These are phyloP conservation scores for Dicyrtomina minuta DNA, from an alignment of 2,888 invertebrate genomes.

Conservation along the genomic window DNA sequence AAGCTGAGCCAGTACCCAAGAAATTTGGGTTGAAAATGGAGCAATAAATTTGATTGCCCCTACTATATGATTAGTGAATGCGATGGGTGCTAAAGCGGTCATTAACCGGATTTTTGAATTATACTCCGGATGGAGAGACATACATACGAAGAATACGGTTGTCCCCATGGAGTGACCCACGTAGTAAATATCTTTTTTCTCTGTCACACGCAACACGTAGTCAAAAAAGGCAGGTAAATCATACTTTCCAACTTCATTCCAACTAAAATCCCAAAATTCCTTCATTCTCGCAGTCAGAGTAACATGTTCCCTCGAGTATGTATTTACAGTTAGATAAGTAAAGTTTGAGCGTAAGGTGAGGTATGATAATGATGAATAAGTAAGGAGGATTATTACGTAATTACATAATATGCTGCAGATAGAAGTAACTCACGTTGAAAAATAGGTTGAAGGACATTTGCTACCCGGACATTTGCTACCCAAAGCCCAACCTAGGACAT, in stretches of 20 bases:
- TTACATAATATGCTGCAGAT: no score
- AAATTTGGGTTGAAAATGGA: constrained; percentile 52
- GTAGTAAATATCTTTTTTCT: constrained; percentile 57
- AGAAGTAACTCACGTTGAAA: no score
- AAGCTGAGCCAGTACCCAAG: constrained; percentile 59
- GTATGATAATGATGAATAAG: no score
- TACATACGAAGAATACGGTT: constrained; percentile 51
- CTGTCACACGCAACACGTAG: constrained; percentile 56
- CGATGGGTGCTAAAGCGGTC: constrained; percentile 47
- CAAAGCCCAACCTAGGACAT: no score
- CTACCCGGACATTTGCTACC: no score
- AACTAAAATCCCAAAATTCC: constrained; percentile 54
- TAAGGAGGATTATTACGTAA: no score
- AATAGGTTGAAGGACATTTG: no score
- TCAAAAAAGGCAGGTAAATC: constrained; percentile 60
- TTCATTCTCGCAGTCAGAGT: constrained; percentile 26
- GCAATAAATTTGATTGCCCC: constrained; percentile 53
- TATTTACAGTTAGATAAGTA: no score
- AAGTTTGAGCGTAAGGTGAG: no score
- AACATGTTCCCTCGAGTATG: constrained; percentile 45
- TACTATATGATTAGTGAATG: constrained; percentile 54
- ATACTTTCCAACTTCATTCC: constrained; percentile 60
- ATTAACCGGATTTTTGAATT: no score
- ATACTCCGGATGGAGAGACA: constrained; percentile 52
- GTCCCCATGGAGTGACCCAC: constrained; percentile 60